Percentiles rank a stretch among this genome's conserved stretches.
Evolutionary conservation across 2,113 vertebrate species (phyloP).

Genomic region (Gopherus evgoodei): DNA sequence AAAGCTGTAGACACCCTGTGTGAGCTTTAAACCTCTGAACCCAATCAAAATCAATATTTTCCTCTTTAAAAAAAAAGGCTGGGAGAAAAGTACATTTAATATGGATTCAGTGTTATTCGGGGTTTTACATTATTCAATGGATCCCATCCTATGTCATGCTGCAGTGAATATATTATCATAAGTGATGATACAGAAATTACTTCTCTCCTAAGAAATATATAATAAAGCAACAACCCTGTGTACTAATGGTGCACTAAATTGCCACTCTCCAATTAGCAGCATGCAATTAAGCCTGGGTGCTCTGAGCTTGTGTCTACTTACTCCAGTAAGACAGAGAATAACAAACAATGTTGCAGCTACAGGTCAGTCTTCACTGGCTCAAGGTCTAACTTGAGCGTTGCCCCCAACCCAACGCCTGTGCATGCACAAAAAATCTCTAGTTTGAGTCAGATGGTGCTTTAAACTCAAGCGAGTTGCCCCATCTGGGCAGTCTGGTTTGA

Average conservation of each 20-base stretch:
- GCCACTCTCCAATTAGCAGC: background rate
- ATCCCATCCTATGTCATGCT: background rate
- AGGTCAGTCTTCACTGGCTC: background rate
- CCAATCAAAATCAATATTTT: slow-evolving; percentile 41
- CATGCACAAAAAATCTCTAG: background rate
- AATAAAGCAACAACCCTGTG: background rate
- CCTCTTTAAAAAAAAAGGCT: slow-evolving; percentile 6
- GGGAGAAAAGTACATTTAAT: background rate
- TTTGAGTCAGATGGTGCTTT: background rate
- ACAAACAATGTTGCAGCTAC: background rate
- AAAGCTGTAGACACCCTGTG: background rate
- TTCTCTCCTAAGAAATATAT: background rate
- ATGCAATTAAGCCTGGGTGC: background rate
- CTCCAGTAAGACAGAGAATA: background rate
- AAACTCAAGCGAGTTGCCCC: background rate
- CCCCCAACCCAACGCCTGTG: background rate
- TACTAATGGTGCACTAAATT: slow-evolving; percentile 6
- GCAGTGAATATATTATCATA: slow-evolving; percentile 17
- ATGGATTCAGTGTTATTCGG: background rate
- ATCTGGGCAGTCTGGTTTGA: too few relatives aligned
- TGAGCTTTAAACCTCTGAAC: background rate
- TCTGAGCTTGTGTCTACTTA: background rate
- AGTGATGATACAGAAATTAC: slow-evolving; percentile 36
- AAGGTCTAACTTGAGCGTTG: background rate
- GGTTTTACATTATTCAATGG: slow-evolving; percentile 27